A percentile compares a stretch with the other conserved stretches of the same genome.
Conservation (phyloP, 2,113 vertebrate species). For the Tragelaphus scriptus region DNA sequence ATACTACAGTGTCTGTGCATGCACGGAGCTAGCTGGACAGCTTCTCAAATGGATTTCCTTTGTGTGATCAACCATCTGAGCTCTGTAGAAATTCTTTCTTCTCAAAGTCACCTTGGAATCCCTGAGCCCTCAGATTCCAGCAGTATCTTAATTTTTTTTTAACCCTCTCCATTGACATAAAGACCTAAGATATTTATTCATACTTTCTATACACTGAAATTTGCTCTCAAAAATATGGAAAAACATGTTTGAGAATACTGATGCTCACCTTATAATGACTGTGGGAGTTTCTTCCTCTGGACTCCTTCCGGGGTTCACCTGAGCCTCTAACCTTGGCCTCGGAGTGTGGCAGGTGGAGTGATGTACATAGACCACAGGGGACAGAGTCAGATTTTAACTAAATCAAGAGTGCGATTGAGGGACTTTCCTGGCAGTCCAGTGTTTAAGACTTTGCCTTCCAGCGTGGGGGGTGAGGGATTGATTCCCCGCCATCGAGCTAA, state of each 20-base stretch:
- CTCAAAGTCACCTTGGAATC: not conserved
- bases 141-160: not conserved
- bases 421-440: not conserved
- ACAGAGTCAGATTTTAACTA: not conserved
- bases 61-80: not conserved
- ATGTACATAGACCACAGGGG: not conserved
- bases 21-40: not conserved
- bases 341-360: not conserved
- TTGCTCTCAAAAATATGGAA: not conserved
- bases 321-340: not conserved
- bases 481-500: not conserved
- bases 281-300: not conserved
- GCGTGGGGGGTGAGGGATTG: not conserved
- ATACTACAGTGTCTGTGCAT: constrained; percentile 50
- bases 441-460: not conserved
- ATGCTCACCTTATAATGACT: not conserved
- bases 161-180: not conserved
- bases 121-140: not conserved
- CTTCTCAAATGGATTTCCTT: not conserved
- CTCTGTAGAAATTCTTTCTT: not conserved
- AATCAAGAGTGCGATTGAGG: not conserved
- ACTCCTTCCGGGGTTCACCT: not conserved
- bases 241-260: not conserved
- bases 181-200: not conserved
- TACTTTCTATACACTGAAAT: not conserved